A percentile compares a stretch with the other conserved stretches of the same genome.
Evolutionary conservation across 2,797 vertebrate species (phyloP).

Genomic region (Agapornis canus): DNA sequence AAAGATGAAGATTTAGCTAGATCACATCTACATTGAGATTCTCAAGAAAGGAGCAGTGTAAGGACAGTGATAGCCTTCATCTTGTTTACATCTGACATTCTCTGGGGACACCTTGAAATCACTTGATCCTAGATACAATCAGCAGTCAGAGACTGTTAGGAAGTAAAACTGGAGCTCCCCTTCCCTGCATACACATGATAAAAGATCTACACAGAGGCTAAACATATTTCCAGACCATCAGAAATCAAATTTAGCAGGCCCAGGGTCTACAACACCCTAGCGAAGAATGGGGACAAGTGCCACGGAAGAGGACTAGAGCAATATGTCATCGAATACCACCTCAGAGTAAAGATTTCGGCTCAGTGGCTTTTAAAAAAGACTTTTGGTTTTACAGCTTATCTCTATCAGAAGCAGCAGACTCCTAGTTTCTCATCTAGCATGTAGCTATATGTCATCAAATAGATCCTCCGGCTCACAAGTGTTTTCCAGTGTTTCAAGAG

Average conservation of each 20-base stretch:
- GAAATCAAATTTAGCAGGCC: neutral
- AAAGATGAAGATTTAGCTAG: neutral
- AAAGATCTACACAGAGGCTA: neutral
- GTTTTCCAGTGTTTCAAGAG: conserved; percentile 72
- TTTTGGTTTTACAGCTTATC: neutral
- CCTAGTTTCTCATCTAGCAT: neutral
- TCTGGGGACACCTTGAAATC: neutral
- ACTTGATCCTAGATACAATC: neutral
- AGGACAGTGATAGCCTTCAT: neutral
- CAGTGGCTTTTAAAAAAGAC: neutral
- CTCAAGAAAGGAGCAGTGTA: neutral
- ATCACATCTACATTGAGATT: neutral
- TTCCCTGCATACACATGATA: fast-evolving
- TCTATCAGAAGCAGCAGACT: neutral
- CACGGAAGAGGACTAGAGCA: neutral
- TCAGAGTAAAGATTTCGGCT: neutral
- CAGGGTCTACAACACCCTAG: neutral
- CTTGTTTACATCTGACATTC: neutral
- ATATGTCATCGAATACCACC: neutral
- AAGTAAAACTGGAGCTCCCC: neutral
- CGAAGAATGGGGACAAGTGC: neutral
- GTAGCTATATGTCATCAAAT: conserved; percentile 83
- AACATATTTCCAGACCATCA: neutral
- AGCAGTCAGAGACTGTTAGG: neutral
- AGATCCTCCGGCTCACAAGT: conserved; percentile 83